Evolutionary conservation across 2,888 invertebrate species (phyloP).

Genomic region (Clanis bilineata): DNA sequence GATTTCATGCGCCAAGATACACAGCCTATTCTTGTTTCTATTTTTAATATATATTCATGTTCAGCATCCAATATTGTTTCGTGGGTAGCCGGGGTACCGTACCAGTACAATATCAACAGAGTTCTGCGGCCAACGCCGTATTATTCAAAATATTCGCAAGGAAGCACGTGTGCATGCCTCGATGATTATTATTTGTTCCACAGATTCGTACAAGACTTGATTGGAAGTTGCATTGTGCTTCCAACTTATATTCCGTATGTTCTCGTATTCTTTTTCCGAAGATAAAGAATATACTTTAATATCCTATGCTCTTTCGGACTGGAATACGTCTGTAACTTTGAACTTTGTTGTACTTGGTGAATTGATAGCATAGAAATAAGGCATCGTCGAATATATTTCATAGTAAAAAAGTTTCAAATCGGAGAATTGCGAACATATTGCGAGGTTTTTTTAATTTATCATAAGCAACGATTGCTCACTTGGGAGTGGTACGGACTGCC

Average conservation of each 20-base stretch:
- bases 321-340: background rate
- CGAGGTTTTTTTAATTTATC: no score
- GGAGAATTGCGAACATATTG: no score
- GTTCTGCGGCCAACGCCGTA: slow-evolving; percentile 37
- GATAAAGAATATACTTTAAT: background rate
- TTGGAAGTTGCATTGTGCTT: slow-evolving; percentile 9
- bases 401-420: no score
- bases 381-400: no score
- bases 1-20: slow-evolving; percentile 42
- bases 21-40: slow-evolving; percentile 45
- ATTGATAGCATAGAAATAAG: slow-evolving; percentile 23
- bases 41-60: slow-evolving; percentile 66
- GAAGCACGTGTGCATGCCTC: slow-evolving; percentile 66
- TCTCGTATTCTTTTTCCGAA: background rate
- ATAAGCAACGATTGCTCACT: no score
- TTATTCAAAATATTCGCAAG: slow-evolving; percentile 59
- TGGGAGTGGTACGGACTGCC: no score
- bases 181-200: slow-evolving; percentile 60
- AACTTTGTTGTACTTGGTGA: background rate
- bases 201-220: slow-evolving; percentile 7
- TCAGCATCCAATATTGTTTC: slow-evolving; percentile 69
- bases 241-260: background rate
- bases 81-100: slow-evolving; percentile 27
- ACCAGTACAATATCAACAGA: slow-evolving; percentile 49
- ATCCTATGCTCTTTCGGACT: background rate